A percentile compares a stretch with the other conserved stretches of the same genome.
Evolutionary conservation across 1,140 invertebrate genomes (phyloP).

Genomic region (Macrotrachela quadricornifera): DNA sequence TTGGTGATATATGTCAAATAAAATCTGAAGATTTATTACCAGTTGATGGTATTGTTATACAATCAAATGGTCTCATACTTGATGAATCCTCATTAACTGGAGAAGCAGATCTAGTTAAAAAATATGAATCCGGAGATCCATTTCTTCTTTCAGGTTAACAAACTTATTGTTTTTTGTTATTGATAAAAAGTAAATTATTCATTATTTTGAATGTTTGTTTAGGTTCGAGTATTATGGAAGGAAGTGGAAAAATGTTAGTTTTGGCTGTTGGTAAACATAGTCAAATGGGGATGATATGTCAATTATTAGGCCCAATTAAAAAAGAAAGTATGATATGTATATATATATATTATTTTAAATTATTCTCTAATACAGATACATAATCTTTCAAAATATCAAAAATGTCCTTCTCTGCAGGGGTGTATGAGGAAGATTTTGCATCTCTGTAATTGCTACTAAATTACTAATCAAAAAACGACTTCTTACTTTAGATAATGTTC

Average conservation of each 20-base stretch:
- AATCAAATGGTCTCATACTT: constrained; percentile 94
- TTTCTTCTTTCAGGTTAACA: constrained; percentile 57
- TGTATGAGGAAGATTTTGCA: too few species aligned
- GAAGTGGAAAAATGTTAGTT: constrained; percentile 95
- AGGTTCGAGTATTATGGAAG: constrained; percentile 99
- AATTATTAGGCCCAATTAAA: constrained; percentile 40
- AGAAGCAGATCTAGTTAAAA: constrained; percentile 97
- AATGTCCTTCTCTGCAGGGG: too few species aligned
- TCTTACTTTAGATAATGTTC: too few species aligned
- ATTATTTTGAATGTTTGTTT: constrained; percentile 38
- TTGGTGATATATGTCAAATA: constrained; percentile 84
- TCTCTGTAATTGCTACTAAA: too few species aligned
- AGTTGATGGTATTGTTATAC: constrained; percentile 85
- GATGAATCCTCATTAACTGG: constrained; percentile 96
- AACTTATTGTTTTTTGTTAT: too few species aligned
- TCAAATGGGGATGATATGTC: constrained; percentile 98
- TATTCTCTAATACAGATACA: neutral
- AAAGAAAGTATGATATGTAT: neutral
- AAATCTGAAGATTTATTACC: constrained; percentile 66
- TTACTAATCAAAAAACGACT: too few species aligned
- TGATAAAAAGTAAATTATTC: constrained; percentile 32
- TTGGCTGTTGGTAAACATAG: constrained; percentile 95
- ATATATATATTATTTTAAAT: neutral
- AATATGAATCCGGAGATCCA: constrained; percentile 36
- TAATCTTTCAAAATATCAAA: too few species aligned